A percentile compares a stretch with the other conserved stretches of the same genome.
These are phyloP conservation scores for Lasioglossum lativentre DNA, from an alignment of 2,888 invertebrate genomes.

Conservation along the genomic window DNA sequence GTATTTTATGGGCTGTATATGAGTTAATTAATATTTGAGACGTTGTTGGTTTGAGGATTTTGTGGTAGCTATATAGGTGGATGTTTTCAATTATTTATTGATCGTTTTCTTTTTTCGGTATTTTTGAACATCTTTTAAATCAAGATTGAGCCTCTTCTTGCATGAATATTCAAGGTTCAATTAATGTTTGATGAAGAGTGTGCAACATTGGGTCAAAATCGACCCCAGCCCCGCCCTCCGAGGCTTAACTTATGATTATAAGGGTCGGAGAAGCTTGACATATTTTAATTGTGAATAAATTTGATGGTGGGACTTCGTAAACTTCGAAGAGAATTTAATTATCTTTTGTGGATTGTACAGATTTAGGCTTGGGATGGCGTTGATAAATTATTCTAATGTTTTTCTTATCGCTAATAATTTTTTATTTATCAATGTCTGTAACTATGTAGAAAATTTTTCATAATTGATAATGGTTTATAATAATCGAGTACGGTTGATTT, in stretches of 20 bases:
- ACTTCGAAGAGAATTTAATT: not conserved
- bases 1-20: not conserved
- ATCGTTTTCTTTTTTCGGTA: not conserved
- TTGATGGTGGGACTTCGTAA: not conserved
- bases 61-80: no score
- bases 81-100: not conserved
- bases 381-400: not conserved
- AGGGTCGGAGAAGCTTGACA: not conserved
- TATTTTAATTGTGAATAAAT: not conserved
- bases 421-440: not conserved
- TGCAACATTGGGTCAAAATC: not conserved
- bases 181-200: not conserved
- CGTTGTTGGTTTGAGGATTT: not conserved
- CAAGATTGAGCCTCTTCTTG: not conserved
- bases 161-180: not conserved
- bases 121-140: not conserved
- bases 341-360: not conserved
- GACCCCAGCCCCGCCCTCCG: not conserved
- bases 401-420: no score
- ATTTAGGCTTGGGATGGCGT: not conserved
- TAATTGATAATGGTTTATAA: no score
- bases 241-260: not conserved
- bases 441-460: no score
- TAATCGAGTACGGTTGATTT: not conserved
- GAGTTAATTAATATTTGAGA: not conserved